Evolutionary conservation across 2,888 invertebrate species (phyloP), one percentile per base, ranked within the genome.

Genomic region (Brachypalpus laphriformis): DNA sequence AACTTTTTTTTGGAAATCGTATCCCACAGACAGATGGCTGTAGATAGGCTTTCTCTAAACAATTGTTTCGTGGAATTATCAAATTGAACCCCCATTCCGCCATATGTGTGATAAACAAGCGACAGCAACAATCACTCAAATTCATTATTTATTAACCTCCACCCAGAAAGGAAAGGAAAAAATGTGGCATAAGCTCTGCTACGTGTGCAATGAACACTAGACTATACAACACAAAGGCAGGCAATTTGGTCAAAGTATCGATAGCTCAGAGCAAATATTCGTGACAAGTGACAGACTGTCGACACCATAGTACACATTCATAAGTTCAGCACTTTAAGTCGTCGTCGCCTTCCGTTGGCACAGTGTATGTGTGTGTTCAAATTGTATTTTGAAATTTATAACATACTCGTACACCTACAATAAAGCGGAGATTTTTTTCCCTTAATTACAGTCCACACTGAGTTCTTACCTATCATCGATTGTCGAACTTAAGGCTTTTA

Each of bases 71-170:
- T 34, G 34, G 63, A 31, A 47, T 66, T 51, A 16, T 49, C 22
- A 9, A 49, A 51, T 22, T 11, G 22, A 14, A 37, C 49, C 14
- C 37, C 28, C 28, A 45, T 20, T 11, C 51, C 18, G 54, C 8
- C 16, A 16, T 7, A 28, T 56, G 28, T 28, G 68, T 14, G 54
- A 68, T 54, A 42, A 68, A 28, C 25, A 18, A 20, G 28, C 54
- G 47, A 42, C 56, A 28, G 7, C 51, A 51, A 40, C 56, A 40
- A 42, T 68, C 54, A 56, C 9, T 42, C 42, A 54, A 42, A 51
- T 51, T 66, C 34, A 66, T 68, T 72, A 72, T 72, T 72, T 49
- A 72, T 72, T 72, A 18, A 49, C 61, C 40, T 16, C 7, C 2
- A 47, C 2, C 4, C n/a, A n/a, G n/a, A 57, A 20, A 47, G 22